phyloP scores from a whole-genome alignment of 2,888 invertebrate genomes.

The Agrotis puta region DNA sequence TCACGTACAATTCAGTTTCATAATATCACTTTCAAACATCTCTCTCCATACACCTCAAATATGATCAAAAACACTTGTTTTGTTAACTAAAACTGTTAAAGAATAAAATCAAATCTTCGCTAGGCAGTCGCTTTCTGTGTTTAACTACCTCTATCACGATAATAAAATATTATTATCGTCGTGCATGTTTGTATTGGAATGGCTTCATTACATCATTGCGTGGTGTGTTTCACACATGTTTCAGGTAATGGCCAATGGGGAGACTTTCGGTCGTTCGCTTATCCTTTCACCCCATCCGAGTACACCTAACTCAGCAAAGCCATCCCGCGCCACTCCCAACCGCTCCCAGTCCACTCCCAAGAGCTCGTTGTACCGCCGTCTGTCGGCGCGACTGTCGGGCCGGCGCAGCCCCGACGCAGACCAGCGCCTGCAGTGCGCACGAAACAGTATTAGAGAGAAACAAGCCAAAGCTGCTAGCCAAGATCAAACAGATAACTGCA shows the following conservation, averaged over 20 bases:
- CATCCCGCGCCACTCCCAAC: conserved; percentile 82
- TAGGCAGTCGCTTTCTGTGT: conserved; percentile 82
- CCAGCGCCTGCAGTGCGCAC: conserved; percentile 78
- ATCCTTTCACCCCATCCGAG: conserved; percentile 88
- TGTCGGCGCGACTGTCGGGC: conserved; percentile 87
- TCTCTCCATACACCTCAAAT: conserved; percentile 32
- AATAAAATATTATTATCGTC: conserved; percentile 78
- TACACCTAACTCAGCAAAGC: conserved; percentile 82
- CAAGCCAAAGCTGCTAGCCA: conserved; percentile 70
- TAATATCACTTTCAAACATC: conserved; percentile 29
- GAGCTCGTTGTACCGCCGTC: conserved; percentile 87
- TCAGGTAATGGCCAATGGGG: conserved; percentile 93
- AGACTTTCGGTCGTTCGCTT: conserved; percentile 92
- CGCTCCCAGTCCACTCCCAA: conserved; percentile 87
- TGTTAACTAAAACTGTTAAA: conserved; percentile 50
- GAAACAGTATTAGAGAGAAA: conserved; percentile 80
- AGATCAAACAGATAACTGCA: conserved; percentile 77
- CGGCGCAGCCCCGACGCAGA: conserved; percentile 77
- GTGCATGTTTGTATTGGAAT: conserved; percentile 90
- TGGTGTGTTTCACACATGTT: conserved; percentile 92
- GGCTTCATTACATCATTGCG: conserved; percentile 91
- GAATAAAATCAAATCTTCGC: conserved; percentile 56
- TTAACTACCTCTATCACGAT: conserved; percentile 82
- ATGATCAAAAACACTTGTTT: conserved; percentile 39
- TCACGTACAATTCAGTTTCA: conserved; percentile 27